These are phyloP conservation scores for Sminthurides aquaticus DNA, from an alignment of 2,888 invertebrate genomes.

Conservation along the genomic window DNA sequence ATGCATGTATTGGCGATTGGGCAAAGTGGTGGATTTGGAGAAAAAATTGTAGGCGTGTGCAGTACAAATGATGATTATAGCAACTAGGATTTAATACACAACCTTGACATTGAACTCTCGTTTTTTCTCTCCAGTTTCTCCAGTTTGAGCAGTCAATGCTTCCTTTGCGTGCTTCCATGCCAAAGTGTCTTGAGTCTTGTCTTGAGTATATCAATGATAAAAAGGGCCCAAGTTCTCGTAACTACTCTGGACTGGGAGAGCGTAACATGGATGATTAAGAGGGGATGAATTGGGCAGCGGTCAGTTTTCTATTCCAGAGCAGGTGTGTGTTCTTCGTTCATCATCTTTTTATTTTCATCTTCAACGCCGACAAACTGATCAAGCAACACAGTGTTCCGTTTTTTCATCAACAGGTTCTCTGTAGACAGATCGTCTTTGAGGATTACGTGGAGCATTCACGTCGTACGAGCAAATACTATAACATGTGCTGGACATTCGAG, in stretches of 20 bases:
- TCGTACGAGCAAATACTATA: neutral
- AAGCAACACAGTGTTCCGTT: too few species aligned
- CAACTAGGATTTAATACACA: neutral
- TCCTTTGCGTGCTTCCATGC: neutral
- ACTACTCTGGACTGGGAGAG: too few species aligned
- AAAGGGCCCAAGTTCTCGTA: too few species aligned
- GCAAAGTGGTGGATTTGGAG: too few species aligned
- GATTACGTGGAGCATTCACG: neutral
- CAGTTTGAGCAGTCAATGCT: neutral
- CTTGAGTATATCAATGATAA: too few species aligned
- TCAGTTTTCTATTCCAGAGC: neutral
- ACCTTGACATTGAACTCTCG: neutral
- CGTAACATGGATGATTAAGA: neutral
- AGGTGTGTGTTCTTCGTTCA: neutral
- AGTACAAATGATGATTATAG: neutral
- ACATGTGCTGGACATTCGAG: too few species aligned
- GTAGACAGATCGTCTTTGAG: neutral
- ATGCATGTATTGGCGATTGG: too few species aligned
- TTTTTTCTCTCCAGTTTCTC: neutral
- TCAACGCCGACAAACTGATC: too few species aligned
- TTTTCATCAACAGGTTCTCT: neutral
- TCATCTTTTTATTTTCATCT: neutral
- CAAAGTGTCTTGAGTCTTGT: too few species aligned
- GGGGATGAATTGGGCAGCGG: conserved; percentile 1
- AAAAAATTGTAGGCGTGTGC: neutral